A percentile compares a stretch with the other conserved stretches of the same genome.
These are phyloP conservation scores for Zaprionus tsacasi DNA, from an alignment of 1,140 invertebrate genomes.

Conservation along the genomic window DNA sequence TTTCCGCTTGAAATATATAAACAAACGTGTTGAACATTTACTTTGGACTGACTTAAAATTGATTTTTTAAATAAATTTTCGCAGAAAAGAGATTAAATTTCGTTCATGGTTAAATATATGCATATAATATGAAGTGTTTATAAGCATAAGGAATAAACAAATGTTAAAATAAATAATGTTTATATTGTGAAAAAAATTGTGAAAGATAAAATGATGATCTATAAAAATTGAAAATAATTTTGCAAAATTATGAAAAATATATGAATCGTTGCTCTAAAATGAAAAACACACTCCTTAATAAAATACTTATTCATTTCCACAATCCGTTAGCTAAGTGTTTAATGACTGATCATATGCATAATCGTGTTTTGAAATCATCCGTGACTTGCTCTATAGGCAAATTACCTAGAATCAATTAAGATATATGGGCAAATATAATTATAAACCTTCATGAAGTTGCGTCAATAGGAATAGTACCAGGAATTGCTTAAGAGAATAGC, in stretches of 20 bases:
- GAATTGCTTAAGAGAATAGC: neutral
- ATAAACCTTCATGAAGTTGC: neutral
- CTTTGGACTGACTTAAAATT: conserved; percentile 1
- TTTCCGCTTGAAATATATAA: conserved; percentile 70
- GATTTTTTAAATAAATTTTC: conserved; percentile 5
- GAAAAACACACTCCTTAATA: neutral
- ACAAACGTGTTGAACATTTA: conserved; percentile 44
- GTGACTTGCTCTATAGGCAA: neutral
- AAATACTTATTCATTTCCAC: neutral
- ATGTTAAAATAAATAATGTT: conserved; percentile 10
- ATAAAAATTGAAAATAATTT: conserved; percentile 1
- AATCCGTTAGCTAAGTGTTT: neutral
- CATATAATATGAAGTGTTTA: conserved; percentile 21
- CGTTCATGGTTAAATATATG: neutral
- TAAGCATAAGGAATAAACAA: conserved; percentile 8
- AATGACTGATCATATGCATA: neutral
- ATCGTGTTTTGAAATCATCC: conserved; percentile 16
- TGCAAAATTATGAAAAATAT: neutral
- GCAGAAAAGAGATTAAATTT: conserved; percentile 32
- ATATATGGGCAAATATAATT: conserved; percentile 13
- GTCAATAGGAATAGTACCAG: neutral
- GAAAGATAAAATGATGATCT: neutral
- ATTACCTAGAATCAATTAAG: conserved; percentile 12
- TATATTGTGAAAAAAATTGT: neutral
- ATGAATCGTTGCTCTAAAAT: neutral